Evolutionary conservation across 2,113 vertebrate genomes (phyloP).

Genomic region (Pelodiscus sinensis): DNA sequence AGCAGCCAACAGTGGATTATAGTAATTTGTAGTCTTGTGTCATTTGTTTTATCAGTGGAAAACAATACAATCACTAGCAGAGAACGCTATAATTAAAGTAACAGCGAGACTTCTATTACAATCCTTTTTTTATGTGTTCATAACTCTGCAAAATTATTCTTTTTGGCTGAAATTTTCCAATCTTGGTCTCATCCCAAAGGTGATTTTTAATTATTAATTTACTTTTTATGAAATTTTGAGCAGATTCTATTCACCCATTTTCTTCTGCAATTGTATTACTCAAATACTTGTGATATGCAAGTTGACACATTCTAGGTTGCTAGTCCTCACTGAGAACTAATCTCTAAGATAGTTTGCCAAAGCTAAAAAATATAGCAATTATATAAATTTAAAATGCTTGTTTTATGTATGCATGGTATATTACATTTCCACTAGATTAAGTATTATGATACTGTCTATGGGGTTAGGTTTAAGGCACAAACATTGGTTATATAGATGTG

Average conservation of each 20-base stretch:
- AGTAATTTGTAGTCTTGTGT: not conserved
- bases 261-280: conserved; percentile 43
- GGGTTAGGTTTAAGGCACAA: not conserved
- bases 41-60: conserved; percentile 15
- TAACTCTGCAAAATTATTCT: conserved; percentile 36
- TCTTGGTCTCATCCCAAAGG: conserved; percentile 3
- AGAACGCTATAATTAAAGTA: conserved; percentile 57
- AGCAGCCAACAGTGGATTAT: not conserved
- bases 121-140: not conserved
- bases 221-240: conserved; percentile 49
- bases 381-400: conserved; percentile 61
- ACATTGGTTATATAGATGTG: not conserved
- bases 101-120: conserved; percentile 21
- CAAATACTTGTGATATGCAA: conserved; percentile 66
- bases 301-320: conserved; percentile 68
- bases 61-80: conserved; percentile 50
- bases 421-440: conserved; percentile 50
- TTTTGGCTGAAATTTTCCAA: conserved; percentile 52
- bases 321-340: conserved; percentile 62
- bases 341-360: conserved; percentile 70
- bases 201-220: conserved; percentile 46
- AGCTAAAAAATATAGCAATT: conserved; percentile 59
- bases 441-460: conserved; percentile 1
- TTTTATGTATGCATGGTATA: conserved; percentile 44
- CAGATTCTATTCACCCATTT: conserved; percentile 38